Evolutionary conservation across 2,888 invertebrate species (phyloP), one percentile per base, ranked within the genome.

Genomic region (Dasypolia templi): DNA sequence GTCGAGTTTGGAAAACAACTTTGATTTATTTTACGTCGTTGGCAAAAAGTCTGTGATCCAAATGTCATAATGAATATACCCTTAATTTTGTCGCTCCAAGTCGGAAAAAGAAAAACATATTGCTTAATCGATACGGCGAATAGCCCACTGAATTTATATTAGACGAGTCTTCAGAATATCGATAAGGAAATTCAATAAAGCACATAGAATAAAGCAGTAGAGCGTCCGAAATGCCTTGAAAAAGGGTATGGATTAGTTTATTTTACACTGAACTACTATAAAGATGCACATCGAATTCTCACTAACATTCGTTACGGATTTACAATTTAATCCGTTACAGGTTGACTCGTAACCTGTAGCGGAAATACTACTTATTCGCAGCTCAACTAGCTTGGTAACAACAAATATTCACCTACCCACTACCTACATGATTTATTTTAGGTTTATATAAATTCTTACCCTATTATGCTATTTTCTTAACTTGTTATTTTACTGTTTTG

Each of bases 71-170:
- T 58, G 17, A 12, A 55, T 42, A 39, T 9, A 55, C 35, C 55
- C 59, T 59, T 73, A 70, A 78, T 73, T 83, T 75, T 51, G 53
- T 61, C n/a, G 7, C 19, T 29, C 22, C 22, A 55, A 17, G 32
- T 32, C n/a, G n/a, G n/a, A 73, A 73, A 77, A 77, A 53, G n/a
- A 49, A 29, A 49, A 79, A 73, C 64, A 79, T 75, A 82, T 85
- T 75, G 71, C 69, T 71, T 53, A 65, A 79, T 51, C 59, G 63
- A 82, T 67, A 75, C 67, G 65, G 61, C 46, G 72, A 72, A 79
- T 70, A 59, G 77, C 73, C 68, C 71, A 73, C 58, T 79, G 79
- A 82, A 79, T 84, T 75, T 82, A 82, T 82, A 73, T 75, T 29
- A 76, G 72, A 58, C 53, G 63, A 70, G 46, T 58, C 66, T 56